Evolutionary conservation across 2,888 invertebrate species (phyloP).

Genomic region (Lomographa bimaculata): DNA sequence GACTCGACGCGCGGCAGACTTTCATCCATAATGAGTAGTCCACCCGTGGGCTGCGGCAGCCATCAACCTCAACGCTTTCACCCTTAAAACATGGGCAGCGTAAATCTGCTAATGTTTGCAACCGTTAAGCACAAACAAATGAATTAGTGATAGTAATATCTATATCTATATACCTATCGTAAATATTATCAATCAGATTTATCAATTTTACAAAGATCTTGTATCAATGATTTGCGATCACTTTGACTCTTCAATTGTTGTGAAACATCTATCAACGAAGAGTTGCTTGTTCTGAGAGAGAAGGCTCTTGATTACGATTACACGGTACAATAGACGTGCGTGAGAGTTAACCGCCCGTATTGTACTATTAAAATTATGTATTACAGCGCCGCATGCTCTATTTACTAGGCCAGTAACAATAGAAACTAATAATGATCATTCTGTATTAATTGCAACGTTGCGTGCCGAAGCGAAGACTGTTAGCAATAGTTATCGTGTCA

Average conservation of each 20-base stretch:
- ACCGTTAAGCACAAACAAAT: constrained; percentile 12
- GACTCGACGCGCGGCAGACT: constrained; percentile 57
- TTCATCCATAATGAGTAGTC: constrained; percentile 68
- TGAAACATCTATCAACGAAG: constrained; percentile 59
- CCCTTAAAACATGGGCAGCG: constrained; percentile 46
- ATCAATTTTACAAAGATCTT: no score
- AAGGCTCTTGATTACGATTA: constrained; percentile 71
- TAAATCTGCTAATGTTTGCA: constrained; percentile 27
- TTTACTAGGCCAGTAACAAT: constrained; percentile 72
- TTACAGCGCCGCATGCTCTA: constrained; percentile 72
- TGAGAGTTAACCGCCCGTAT: constrained; percentile 69
- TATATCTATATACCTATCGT: no score
- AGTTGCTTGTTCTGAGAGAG: constrained; percentile 61
- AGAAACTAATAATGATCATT: constrained; percentile 76
- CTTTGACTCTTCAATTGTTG: constrained; percentile 48
- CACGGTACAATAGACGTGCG: constrained; percentile 68
- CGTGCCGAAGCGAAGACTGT: constrained; percentile 56
- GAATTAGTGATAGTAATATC: constrained; percentile 13
- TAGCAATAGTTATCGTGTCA: constrained; percentile 58
- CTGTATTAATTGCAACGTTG: constrained; percentile 67
- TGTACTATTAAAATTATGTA: constrained; percentile 70
- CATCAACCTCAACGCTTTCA: constrained; percentile 58
- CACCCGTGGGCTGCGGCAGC: constrained; percentile 46
- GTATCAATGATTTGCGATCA: no score
- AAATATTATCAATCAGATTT: no score